Percentiles rank a stretch among this genome's conserved stretches.
Evolutionary conservation across 1,140 invertebrate species (phyloP).

Genomic region (Triops longicaudatus): DNA sequence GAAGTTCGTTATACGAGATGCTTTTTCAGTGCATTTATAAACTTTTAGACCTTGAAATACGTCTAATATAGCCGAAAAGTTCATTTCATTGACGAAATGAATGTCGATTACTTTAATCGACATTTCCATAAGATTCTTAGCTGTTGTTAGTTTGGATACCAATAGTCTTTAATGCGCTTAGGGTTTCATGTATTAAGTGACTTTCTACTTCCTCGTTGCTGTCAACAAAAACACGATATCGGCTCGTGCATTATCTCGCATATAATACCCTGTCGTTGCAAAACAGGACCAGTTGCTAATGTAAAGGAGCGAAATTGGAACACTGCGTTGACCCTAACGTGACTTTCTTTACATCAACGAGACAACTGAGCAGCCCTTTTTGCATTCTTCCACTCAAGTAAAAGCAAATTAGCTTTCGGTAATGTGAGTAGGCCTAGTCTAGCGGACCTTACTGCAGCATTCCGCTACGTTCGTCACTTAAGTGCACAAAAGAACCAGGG

Average conservation of each 20-base stretch:
- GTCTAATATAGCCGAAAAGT: no score
- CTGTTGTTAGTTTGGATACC: no score
- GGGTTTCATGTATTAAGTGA: neutral
- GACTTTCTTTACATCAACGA: neutral
- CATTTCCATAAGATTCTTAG: no score
- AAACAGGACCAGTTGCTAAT: neutral
- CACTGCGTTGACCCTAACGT: neutral
- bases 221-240: neutral
- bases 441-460: neutral
- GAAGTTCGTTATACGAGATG: no score
- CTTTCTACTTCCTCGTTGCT: neutral
- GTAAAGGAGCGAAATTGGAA: neutral
- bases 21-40: no score
- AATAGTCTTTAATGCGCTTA: neutral
- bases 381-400: neutral
- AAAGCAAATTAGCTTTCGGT: neutral
- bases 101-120: no score
- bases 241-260: neutral
- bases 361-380: neutral
- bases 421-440: neutral
- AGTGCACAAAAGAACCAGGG: conserved; percentile 5
- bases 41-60: no score
- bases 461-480: neutral
- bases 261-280: neutral
- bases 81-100: no score